These are phyloP conservation scores for Neostethus bicornis DNA, from an alignment of 2,797 vertebrate genomes.

Conservation along the genomic window DNA sequence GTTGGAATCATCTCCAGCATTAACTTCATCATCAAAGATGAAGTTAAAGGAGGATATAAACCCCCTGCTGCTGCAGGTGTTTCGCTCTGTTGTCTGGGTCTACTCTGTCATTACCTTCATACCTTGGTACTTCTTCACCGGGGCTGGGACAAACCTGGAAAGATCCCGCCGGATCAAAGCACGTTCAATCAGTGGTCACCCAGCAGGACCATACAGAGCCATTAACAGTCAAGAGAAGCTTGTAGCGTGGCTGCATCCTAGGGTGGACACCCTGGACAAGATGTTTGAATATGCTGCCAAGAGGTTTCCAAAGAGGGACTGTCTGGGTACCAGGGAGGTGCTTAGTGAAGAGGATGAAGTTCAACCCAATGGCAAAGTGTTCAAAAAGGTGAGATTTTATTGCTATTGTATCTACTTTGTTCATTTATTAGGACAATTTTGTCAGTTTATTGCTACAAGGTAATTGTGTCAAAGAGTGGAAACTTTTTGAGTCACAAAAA, in stretches of 20 bases:
- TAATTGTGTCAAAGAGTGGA: not conserved
- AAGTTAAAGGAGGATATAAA: conserved; percentile 96
- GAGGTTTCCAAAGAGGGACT: conserved; percentile 86
- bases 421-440: not conserved
- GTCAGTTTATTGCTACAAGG: not conserved
- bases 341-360: conserved; percentile 96
- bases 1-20: conserved; percentile 8
- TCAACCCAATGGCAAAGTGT: conserved; percentile 95
- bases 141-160: conserved; percentile 80
- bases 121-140: conserved; percentile 93
- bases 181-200: conserved; percentile 79
- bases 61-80: conserved; percentile 89
- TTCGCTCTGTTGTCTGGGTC: conserved; percentile 90
- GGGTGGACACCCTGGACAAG: conserved; percentile 92
- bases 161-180: conserved; percentile 89
- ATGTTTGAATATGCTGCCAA: conserved; percentile 88
- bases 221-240: conserved; percentile 85
- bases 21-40: conserved; percentile 75
- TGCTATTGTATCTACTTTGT: not conserved
- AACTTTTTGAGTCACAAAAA: not conserved
- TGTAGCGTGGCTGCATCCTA: conserved; percentile 84
- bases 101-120: conserved; percentile 93
- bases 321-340: conserved; percentile 92
- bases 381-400: conserved; percentile 90
- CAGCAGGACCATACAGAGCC: conserved; percentile 88